Percentiles rank a stretch among this genome's conserved stretches.
Evolutionary conservation across 2,113 vertebrate species (phyloP).

Genomic region (Notarius lentiginosus): DNA sequence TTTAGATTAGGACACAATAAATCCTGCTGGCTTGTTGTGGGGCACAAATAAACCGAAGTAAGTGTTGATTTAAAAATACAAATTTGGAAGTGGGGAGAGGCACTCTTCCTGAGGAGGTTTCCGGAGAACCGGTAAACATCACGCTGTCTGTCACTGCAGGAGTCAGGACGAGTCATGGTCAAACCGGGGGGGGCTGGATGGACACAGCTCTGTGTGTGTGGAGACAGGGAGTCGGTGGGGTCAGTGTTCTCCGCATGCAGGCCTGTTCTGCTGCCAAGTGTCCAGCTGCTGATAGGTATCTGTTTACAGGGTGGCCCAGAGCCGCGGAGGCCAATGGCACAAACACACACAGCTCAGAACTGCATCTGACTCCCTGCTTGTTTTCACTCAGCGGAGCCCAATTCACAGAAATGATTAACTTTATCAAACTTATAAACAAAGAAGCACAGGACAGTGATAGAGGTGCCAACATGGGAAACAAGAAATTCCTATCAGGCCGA

Average conservation of each 20-base stretch:
- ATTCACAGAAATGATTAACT: constrained; percentile 47
- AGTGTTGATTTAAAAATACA: constrained; percentile 94
- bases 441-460: neutral
- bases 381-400: constrained; percentile 50
- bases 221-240: constrained; percentile 67
- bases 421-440: constrained; percentile 32
- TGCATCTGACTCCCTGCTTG: constrained; percentile 46
- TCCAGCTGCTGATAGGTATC: constrained; percentile 87
- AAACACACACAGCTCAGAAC: constrained; percentile 8
- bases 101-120: constrained; percentile 80
- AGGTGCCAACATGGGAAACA: neutral
- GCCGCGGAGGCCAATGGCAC: constrained; percentile 39
- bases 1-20: constrained; percentile 84
- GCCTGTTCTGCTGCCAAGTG: constrained; percentile 76
- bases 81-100: constrained; percentile 73
- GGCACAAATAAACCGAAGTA: constrained; percentile 87
- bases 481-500: neutral
- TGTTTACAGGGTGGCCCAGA: constrained; percentile 57
- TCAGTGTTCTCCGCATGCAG: constrained; percentile 76
- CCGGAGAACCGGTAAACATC: constrained; percentile 89
- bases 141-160: constrained; percentile 77
- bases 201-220: constrained; percentile 50
- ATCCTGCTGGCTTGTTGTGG: constrained; percentile 82
- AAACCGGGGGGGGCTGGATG: constrained; percentile 55
- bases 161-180: constrained; percentile 52